Conservation (phyloP, 1,140 invertebrate species). For the Himalopsyche phryganea region DNA sequence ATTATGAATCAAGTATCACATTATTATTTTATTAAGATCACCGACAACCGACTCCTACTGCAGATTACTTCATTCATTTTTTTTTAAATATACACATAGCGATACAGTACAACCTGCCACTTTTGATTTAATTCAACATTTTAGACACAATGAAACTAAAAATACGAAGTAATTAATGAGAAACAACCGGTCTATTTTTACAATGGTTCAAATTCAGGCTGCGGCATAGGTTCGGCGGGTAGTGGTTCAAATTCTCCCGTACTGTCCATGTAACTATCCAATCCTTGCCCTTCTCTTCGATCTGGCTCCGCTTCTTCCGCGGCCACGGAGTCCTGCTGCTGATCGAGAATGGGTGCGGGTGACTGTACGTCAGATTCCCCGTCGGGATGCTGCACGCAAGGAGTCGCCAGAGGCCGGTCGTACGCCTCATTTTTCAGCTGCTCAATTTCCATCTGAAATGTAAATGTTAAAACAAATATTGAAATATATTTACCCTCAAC, state of each 20-base stretch:
- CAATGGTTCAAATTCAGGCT: slow-evolving; percentile 51
- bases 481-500: no score
- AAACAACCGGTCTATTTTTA: no score
- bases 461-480: neutral
- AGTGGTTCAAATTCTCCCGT: slow-evolving; percentile 50
- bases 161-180: no score
- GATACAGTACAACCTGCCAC: no score
- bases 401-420: slow-evolving; percentile 47
- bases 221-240: slow-evolving; percentile 48
- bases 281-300: slow-evolving; percentile 4
- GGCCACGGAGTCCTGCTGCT: neutral
- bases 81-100: no score
- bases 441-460: slow-evolving; percentile 45
- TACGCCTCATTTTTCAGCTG: slow-evolving; percentile 41
- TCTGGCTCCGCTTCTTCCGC: neutral
- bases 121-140: no score
- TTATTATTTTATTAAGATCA: no score
- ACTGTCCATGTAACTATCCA: slow-evolving; percentile 36
- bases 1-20: no score
- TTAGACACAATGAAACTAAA: no score
- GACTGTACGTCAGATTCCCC: slow-evolving; percentile 21
- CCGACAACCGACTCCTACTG: no score
- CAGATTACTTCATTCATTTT: no score
- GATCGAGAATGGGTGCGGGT: neutral
- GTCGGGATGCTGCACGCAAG: slow-evolving; percentile 38